Evolutionary conservation across 2,888 invertebrate genomes (phyloP).

Genomic region (Nasonovia ribisnigri): DNA sequence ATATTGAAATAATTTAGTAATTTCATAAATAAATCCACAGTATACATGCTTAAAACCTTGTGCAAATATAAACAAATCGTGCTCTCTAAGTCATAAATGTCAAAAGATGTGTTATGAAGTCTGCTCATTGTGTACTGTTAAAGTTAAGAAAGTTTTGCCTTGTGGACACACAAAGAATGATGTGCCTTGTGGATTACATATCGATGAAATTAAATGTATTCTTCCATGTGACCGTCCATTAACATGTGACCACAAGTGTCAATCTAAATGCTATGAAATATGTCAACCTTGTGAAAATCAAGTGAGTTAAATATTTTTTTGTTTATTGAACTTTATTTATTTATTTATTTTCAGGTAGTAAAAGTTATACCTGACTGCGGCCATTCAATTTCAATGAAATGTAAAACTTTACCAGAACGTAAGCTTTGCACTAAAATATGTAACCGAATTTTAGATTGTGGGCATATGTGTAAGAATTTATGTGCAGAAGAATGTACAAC

Average conservation of each 20-base stretch:
- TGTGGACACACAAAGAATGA: conserved; percentile 72
- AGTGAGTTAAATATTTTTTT: conserved; percentile 69
- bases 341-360: conserved; percentile 47
- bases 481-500: conserved; percentile 71
- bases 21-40: conserved; percentile 8
- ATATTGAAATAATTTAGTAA: background rate
- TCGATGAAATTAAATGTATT: conserved; percentile 71
- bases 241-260: conserved; percentile 74
- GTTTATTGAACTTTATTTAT: background rate
- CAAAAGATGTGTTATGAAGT: conserved; percentile 73
- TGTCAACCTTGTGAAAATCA: conserved; percentile 72
- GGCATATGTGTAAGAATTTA: conserved; percentile 72
- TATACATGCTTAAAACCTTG: conserved; percentile 73
- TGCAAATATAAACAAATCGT: conserved; percentile 72
- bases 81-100: conserved; percentile 73
- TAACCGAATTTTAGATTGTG: conserved; percentile 72
- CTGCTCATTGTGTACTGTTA: conserved; percentile 72
- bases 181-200: conserved; percentile 71
- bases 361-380: conserved; percentile 67
- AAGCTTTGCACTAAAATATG: conserved; percentile 72
- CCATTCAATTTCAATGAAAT: conserved; percentile 70
- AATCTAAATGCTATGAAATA: conserved; percentile 71
- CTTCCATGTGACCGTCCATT: conserved; percentile 72
- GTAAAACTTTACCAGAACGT: conserved; percentile 70
- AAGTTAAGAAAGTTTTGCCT: conserved; percentile 72